Evolutionary conservation across 1,140 invertebrate species (phyloP).

Genomic region (Drosophila kanapiae): DNA sequence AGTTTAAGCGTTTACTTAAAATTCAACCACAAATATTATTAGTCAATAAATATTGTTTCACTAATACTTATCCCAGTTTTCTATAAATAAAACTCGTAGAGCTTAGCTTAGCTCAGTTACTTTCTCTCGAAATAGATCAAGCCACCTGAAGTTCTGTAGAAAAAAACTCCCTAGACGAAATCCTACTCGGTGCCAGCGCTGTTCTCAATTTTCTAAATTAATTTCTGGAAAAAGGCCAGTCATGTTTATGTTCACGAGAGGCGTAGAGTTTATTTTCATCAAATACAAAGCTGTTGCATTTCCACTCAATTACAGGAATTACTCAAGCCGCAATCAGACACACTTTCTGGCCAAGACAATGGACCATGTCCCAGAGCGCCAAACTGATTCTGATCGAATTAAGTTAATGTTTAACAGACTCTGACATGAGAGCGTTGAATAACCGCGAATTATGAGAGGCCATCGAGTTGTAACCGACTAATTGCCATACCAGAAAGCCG

Average conservation of each 20-base stretch:
- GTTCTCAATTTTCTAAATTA: not conserved
- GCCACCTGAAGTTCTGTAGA: not conserved
- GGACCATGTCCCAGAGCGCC: slow-evolving; percentile 8
- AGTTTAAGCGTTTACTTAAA: not conserved
- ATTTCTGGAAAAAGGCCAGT: not conserved
- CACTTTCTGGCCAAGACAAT: slow-evolving; percentile 31
- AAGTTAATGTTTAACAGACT: slow-evolving; percentile 11
- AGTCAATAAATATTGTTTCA: too few relatives aligned
- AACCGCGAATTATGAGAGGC: slow-evolving; percentile 61
- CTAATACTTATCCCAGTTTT: too few relatives aligned
- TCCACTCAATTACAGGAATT: slow-evolving; percentile 7
- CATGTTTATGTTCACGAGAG: not conserved
- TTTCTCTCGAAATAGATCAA: not conserved
- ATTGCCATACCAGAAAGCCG: slow-evolving; percentile 70
- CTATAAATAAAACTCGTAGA: too few relatives aligned
- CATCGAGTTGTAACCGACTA: slow-evolving; percentile 50
- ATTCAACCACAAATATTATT: not conserved
- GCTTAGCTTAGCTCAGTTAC: too few relatives aligned
- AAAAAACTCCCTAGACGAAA: not conserved
- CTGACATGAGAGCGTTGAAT: slow-evolving; percentile 47
- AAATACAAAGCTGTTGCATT: not conserved
- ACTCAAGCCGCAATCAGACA: slow-evolving; percentile 8
- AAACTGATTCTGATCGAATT: slow-evolving; percentile 28
- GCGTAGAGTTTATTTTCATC: not conserved
- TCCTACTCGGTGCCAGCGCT: not conserved